These are phyloP conservation scores for Gallinago media DNA, from an alignment of 2,113 vertebrate species.

Conservation along the genomic window DNA sequence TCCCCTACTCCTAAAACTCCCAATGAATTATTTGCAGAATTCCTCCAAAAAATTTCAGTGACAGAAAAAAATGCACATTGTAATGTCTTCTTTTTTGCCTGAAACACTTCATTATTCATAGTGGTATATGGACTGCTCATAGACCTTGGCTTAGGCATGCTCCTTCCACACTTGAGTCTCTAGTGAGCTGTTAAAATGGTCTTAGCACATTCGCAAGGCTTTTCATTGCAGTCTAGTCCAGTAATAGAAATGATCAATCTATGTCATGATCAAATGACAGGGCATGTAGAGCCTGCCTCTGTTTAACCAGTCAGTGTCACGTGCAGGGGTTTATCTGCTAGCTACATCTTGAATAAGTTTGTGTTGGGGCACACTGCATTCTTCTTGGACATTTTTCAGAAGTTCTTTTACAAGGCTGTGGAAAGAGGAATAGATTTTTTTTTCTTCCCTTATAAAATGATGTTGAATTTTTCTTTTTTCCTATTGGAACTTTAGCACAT, in stretches of 20 bases:
- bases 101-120: constrained; percentile 71
- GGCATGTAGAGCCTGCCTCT: constrained; percentile 50
- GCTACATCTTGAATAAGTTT: constrained; percentile 80
- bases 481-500: neutral
- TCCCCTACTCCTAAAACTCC: constrained; percentile 8
- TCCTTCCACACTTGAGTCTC: constrained; percentile 74
- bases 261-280: constrained; percentile 69
- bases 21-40: constrained; percentile 41
- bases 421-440: constrained; percentile 60
- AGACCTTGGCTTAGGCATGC: constrained; percentile 57
- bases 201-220: constrained; percentile 74
- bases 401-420: constrained; percentile 63
- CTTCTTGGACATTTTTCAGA: constrained; percentile 57
- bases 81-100: constrained; percentile 29
- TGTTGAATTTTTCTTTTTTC: constrained; percentile 42
- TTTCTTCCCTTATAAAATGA: constrained; percentile 5
- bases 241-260: constrained; percentile 76
- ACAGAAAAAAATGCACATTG: constrained; percentile 36
- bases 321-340: constrained; percentile 56
- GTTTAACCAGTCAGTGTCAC: constrained; percentile 55
- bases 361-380: constrained; percentile 49
- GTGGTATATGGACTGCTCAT: constrained; percentile 23
- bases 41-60: constrained; percentile 21
- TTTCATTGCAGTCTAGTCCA: constrained; percentile 74
- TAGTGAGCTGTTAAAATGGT: constrained; percentile 73